Conservation (phyloP, 2,888 invertebrate genomes). For the Gisinianus flammeolus region DNA sequence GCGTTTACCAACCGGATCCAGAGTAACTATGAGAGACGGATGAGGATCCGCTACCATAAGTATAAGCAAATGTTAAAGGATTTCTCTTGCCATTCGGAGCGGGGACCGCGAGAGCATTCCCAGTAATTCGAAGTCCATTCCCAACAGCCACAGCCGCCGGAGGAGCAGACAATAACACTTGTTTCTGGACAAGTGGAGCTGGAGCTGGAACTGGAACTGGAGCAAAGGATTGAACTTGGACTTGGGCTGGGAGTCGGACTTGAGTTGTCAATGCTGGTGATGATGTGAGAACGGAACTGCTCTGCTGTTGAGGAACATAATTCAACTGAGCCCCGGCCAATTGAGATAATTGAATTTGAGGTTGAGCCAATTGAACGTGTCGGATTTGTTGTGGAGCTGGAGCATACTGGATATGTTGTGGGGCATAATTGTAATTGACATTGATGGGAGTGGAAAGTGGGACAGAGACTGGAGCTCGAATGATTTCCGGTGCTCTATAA, state of each 20-base stretch:
- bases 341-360: constrained; percentile 16
- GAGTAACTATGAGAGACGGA: constrained; percentile 55
- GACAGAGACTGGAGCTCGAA: neutral
- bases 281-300: constrained; percentile 29
- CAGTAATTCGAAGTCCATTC: constrained; percentile 24
- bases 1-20: constrained; percentile 56
- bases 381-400: constrained; percentile 14
- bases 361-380: constrained; percentile 26
- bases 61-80: constrained; percentile 55
- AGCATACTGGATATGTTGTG: constrained; percentile 39
- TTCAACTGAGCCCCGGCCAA: constrained; percentile 29
- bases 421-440: constrained; percentile 19
- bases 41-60: constrained; percentile 52
- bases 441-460: neutral
- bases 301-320: constrained; percentile 25
- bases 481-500: constrained; percentile 6
- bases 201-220: constrained; percentile 14
- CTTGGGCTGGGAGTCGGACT: constrained; percentile 20
- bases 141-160: neutral
- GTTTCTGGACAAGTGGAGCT: constrained; percentile 33
- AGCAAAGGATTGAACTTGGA: constrained; percentile 21
- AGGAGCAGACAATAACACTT: constrained; percentile 14
- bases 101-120: constrained; percentile 38
- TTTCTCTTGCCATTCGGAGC: constrained; percentile 45
- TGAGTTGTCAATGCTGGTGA: constrained; percentile 1